Percentiles rank a stretch among this genome's conserved stretches.
Conservation (phyloP, 2,888 invertebrate species). For the Orthosia gracilis region DNA sequence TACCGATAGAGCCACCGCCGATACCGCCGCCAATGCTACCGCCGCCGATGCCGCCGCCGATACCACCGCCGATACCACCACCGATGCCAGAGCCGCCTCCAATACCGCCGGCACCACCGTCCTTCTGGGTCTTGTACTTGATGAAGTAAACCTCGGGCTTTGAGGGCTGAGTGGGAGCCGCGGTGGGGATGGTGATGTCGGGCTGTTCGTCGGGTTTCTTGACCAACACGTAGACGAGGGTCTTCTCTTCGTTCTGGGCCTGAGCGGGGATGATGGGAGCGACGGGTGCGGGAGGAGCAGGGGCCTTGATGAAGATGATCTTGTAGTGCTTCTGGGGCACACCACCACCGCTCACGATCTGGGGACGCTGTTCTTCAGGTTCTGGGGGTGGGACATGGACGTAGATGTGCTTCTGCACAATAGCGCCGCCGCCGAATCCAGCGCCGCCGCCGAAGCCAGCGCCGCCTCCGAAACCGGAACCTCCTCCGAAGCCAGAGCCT, state of each 20-base stretch:
- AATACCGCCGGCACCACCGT: conserved; percentile 77
- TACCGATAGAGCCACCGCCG: conserved; percentile 64
- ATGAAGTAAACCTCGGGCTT: conserved; percentile 97
- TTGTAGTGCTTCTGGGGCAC: conserved; percentile 95
- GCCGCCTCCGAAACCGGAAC: conserved; percentile 78
- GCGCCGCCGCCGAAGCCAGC: conserved; percentile 78
- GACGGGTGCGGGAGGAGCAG: conserved; percentile 94
- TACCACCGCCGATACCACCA: conserved; percentile 72
- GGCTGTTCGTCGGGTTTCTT: conserved; percentile 96
- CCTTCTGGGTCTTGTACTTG: conserved; percentile 95
- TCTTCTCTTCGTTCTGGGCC: conserved; percentile 95
- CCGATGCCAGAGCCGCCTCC: conserved; percentile 76
- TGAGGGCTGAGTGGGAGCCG: conserved; percentile 94
- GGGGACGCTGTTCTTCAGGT: conserved; percentile 93
- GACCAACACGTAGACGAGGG: conserved; percentile 95
- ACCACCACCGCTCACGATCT: conserved; percentile 92
- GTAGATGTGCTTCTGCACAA: conserved; percentile 95
- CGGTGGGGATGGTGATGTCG: conserved; percentile 94
- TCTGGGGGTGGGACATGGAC: conserved; percentile 96
- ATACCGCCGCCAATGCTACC: conserved; percentile 69
- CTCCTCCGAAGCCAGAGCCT: conserved; percentile 77
- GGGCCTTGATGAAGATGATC: conserved; percentile 97
- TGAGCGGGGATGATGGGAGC: conserved; percentile 94
- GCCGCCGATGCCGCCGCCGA: conserved; percentile 72
- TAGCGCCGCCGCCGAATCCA: conserved; percentile 86